Conservation (phyloP, 2,797 vertebrate species). For the Aselliscus stoliczkanus region DNA sequence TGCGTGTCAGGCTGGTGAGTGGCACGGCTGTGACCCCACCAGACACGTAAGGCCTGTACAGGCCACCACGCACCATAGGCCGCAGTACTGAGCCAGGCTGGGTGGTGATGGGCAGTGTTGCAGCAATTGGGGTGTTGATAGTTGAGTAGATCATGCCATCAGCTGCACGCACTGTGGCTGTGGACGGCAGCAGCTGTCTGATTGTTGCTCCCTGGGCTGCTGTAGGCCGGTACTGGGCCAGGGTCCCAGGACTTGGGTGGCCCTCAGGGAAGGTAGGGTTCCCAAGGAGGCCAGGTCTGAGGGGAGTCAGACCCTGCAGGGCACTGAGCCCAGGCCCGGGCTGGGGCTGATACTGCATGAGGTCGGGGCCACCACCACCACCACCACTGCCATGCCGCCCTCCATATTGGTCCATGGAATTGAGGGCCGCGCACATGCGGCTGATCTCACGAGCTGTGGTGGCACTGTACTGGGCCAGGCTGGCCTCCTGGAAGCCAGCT, state of each 20-base stretch:
- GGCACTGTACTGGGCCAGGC: slow-evolving; percentile 96
- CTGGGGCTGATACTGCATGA: slow-evolving; percentile 87
- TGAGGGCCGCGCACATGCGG: slow-evolving; percentile 98
- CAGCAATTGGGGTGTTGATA: slow-evolving; percentile 98
- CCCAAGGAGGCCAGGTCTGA: slow-evolving; percentile 90
- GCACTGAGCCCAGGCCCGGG: slow-evolving; percentile 81
- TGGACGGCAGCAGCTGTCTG: slow-evolving; percentile 91
- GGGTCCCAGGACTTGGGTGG: slow-evolving; percentile 88
- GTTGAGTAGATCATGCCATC: slow-evolving; percentile 99
- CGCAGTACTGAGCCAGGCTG: slow-evolving; percentile 92
- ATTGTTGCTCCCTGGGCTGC: slow-evolving; percentile 88
- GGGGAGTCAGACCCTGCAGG: slow-evolving; percentile 87
- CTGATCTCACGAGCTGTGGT: slow-evolving; percentile 98
- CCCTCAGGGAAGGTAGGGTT: slow-evolving; percentile 88
- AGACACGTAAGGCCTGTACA: slow-evolving; percentile 91
- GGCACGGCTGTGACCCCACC: slow-evolving; percentile 91
- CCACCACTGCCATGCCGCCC: slow-evolving; percentile 85
- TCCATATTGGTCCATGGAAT: slow-evolving; percentile 95
- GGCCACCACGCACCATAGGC: slow-evolving; percentile 90
- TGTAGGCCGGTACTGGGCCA: slow-evolving; percentile 83
- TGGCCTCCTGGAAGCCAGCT: slow-evolving; percentile 91
- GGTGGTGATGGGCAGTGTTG: slow-evolving; percentile 98
- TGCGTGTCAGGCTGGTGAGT: slow-evolving; percentile 91
- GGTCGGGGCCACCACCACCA: slow-evolving; percentile 82
- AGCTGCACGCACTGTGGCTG: slow-evolving; percentile 89